Evolutionary conservation across 2,113 vertebrate species (phyloP).

Genomic region (Albula glossodonta): DNA sequence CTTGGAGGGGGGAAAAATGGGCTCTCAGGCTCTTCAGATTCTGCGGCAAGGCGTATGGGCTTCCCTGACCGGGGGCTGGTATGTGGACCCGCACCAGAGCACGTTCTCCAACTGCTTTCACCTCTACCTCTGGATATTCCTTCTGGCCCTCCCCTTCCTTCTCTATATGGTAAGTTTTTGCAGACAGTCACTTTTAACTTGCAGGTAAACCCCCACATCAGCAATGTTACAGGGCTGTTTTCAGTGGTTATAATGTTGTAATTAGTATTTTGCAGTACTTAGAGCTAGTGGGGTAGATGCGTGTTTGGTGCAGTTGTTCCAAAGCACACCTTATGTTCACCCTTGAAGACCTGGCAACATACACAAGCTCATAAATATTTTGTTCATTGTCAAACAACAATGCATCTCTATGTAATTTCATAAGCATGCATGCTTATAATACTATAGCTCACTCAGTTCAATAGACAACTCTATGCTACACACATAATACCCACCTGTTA

Average conservation of each 20-base stretch:
- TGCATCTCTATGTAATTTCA: no score
- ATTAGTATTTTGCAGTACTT: neutral
- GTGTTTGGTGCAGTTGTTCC: no score
- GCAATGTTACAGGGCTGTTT: neutral
- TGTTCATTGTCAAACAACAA: no score
- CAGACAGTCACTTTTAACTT: neutral
- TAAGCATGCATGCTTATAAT: no score
- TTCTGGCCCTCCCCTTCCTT: slow-evolving; percentile 83
- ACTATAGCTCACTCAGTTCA: no score
- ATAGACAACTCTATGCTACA: no score
- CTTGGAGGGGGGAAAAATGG: slow-evolving; percentile 59
- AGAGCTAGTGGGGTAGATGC: no score
- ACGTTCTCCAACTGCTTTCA: slow-evolving; percentile 93
- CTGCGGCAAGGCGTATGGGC: slow-evolving; percentile 89
- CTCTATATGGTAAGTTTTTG: slow-evolving; percentile 83
- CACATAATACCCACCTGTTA: no score
- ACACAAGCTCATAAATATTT: no score
- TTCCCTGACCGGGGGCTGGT: slow-evolving; percentile 89
- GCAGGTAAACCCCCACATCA: neutral
- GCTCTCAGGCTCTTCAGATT: slow-evolving; percentile 86
- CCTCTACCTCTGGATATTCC: slow-evolving; percentile 89
- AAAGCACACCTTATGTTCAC: no score
- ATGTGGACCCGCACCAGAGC: slow-evolving; percentile 91
- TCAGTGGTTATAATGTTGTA: neutral
- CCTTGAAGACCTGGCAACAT: no score